Conservation (phyloP, 1,140 invertebrate species). For the Ctenoplectra terminalis region DNA sequence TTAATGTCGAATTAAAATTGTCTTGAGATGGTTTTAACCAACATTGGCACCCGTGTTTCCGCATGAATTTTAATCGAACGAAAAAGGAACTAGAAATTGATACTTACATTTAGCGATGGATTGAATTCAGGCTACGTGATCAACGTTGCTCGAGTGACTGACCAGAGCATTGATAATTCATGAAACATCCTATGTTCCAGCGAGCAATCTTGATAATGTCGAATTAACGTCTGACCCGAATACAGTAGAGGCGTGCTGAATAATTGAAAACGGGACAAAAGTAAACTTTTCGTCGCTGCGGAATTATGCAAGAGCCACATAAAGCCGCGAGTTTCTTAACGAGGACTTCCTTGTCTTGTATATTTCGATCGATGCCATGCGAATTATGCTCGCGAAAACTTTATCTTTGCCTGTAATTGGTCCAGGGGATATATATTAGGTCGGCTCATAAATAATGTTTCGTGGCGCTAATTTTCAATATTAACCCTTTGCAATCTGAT, state of each 20-base stretch:
- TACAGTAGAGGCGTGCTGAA: neutral
- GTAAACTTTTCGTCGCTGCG: conserved; percentile 9
- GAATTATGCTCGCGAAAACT: neutral
- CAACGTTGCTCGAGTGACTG: neutral
- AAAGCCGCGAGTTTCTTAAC: neutral
- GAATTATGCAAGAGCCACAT: neutral
- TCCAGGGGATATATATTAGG: too few relatives aligned
- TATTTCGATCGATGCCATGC: neutral
- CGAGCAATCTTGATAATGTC: conserved; percentile 10
- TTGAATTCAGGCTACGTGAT: neutral
- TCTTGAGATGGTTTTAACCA: too few relatives aligned
- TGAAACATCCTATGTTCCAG: conserved; percentile 2
- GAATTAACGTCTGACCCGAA: conserved; percentile 23
- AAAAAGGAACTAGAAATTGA: too few relatives aligned
- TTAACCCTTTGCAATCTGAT: too few relatives aligned
- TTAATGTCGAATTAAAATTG: too few relatives aligned
- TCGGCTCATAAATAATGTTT: too few relatives aligned
- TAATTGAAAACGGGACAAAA: conserved; percentile 3
- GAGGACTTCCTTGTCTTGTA: neutral
- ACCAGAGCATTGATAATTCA: neutral
- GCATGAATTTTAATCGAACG: too few relatives aligned
- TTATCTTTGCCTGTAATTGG: neutral
- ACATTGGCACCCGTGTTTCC: too few relatives aligned
- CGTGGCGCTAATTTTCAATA: too few relatives aligned
- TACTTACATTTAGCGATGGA: neutral